Base-by-base conservation (phyloP, 1,140 invertebrate genomes). In the Tetragonula clypearis region DNA sequence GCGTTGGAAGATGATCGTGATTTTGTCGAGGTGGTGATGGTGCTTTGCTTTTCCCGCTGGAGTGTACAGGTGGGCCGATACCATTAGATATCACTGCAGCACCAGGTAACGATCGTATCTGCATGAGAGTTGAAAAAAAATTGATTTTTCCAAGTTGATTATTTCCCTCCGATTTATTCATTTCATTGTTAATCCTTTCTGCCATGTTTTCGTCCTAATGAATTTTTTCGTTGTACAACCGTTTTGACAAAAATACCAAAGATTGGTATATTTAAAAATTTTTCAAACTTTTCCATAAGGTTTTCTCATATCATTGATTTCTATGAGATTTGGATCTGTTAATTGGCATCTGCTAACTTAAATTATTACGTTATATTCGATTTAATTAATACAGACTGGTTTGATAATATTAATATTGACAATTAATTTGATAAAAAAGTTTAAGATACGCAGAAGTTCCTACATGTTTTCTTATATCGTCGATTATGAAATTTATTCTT, bases 81-180 rank as follows among this genome's bases (percentile, higher is more conserved):
- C 91, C 91, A 66, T 92, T 92, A 19, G 79, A 80, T 8, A 74
- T n/a, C 0, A n/a, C 23, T 12, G 73, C 8, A 14, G 68, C 58
- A 62, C 76, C 83, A 11, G 86, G 56, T n/a, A 88, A 58, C 0
- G 90, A 77, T n/a, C 86, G 88, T 84, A 91, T 91, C 86, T 89
- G 23, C 4, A 9, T 41, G 6, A 53, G 23, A 72, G 23, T 15
- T 72, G 8, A 49, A 41, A 30, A 30, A 30, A 21, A 8, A 49
- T 49, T 49, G 41, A 41, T 41, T 41, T 35, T 21, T 19, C 17
- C 15, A 11, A 30, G 3, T 68, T 35, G 30, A 62, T 4, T 12
- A 62, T 62, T 35, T 62, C 23, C 5, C 60, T n/a, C 23, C 19
- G 23, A n/a, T 35, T 26, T 66, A 15, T 66, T 14, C 23, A 65